Evolutionary conservation across 2,113 vertebrate genomes (phyloP).

Genomic region (Catharus fuscescens): DNA sequence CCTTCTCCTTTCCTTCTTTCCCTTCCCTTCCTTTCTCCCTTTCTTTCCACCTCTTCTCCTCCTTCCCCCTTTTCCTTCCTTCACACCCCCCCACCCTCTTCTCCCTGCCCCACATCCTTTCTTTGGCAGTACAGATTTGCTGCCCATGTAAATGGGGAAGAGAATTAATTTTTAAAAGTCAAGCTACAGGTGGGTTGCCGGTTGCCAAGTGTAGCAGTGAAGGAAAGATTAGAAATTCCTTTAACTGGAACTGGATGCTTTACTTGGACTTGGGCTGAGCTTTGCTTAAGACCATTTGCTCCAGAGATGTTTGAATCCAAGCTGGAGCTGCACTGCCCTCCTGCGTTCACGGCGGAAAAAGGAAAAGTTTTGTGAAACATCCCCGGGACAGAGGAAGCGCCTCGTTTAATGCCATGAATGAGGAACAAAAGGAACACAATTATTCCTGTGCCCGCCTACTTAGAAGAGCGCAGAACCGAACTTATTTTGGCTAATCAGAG

Average conservation of each 20-base stretch:
- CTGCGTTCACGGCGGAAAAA: background rate
- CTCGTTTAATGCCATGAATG: background rate
- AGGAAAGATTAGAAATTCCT: background rate
- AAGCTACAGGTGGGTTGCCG: background rate
- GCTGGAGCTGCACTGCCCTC: constrained; percentile 69
- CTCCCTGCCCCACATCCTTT: fast-evolving
- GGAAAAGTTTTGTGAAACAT: fast-evolving
- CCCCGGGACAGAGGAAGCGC: fast-evolving
- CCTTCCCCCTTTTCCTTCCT: fast-evolving
- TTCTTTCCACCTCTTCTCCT: too few relatives aligned
- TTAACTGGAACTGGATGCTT: background rate
- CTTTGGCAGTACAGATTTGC: background rate
- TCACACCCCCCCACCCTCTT: fast-evolving
- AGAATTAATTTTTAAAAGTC: background rate
- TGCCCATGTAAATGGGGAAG: background rate
- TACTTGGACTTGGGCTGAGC: background rate
- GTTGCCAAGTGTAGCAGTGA: background rate
- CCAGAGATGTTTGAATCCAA: background rate
- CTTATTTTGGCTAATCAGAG: background rate
- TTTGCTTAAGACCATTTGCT: background rate
- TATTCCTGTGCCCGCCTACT: fast-evolving
- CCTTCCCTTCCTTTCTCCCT: background rate
- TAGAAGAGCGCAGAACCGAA: background rate
- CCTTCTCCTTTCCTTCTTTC: background rate
- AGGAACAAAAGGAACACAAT: background rate